Conservation (phyloP, 2,888 invertebrate genomes). For the Archips xylosteana region DNA sequence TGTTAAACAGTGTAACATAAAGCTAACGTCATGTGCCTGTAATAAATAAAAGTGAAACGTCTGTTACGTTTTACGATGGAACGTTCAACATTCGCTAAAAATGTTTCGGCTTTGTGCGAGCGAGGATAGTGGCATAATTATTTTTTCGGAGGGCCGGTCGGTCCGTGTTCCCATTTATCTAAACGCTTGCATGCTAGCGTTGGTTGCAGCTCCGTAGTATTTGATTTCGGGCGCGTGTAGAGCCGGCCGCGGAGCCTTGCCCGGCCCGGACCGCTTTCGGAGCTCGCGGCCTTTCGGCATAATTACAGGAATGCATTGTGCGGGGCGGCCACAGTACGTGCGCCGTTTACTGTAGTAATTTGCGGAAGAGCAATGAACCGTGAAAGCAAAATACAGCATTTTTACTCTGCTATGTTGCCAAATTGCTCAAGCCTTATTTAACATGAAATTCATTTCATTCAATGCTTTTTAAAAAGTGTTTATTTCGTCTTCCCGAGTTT, state of each 20-base stretch:
- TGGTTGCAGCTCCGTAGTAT: constrained; percentile 57
- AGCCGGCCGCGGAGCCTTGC: constrained; percentile 38
- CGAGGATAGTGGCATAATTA: constrained; percentile 65
- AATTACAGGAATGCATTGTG: constrained; percentile 81
- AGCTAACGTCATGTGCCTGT: constrained; percentile 27
- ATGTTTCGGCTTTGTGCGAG: constrained; percentile 64
- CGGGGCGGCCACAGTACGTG: constrained; percentile 64
- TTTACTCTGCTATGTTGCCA: constrained; percentile 52
- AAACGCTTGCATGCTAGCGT: constrained; percentile 58
- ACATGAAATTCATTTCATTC: constrained; percentile 3
- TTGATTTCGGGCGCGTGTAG: constrained; percentile 51
- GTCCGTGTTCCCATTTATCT: constrained; percentile 66
- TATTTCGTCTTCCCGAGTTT: too few relatives aligned
- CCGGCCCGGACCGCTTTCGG: constrained; percentile 52
- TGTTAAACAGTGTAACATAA: constrained; percentile 8
- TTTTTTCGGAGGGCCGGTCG: constrained; percentile 61
- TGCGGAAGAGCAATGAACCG: constrained; percentile 65
- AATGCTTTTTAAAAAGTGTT: background rate
- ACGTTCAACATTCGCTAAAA: constrained; percentile 49
- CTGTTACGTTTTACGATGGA: constrained; percentile 56
- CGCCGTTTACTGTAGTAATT: constrained; percentile 69
- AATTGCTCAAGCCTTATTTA: constrained; percentile 39
- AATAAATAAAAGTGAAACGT: constrained; percentile 41
- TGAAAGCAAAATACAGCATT: constrained; percentile 61
- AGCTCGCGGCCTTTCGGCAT: constrained; percentile 68